Percentiles rank a stretch among this genome's conserved stretches.
Evolutionary conservation across 1,140 invertebrate species (phyloP).

Genomic region (Eciton burchellii): DNA sequence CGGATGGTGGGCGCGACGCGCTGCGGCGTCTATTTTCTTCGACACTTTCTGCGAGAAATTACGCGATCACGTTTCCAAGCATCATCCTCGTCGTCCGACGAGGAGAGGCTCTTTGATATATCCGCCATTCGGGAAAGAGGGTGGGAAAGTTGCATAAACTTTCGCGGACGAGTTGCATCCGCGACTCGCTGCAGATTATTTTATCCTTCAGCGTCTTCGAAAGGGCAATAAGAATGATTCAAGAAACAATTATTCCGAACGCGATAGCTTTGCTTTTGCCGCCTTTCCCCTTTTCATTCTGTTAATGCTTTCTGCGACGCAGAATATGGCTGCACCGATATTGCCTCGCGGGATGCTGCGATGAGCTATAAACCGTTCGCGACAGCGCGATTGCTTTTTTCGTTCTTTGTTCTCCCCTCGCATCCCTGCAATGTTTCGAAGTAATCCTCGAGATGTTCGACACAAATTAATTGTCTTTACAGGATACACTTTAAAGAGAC

Average conservation of each 20-base stretch:
- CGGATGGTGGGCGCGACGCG: constrained; percentile 14
- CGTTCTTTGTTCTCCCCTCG: constrained; percentile 20
- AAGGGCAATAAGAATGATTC: constrained; percentile 18
- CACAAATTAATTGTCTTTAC: constrained; percentile 44
- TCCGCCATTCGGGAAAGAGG: not conserved
- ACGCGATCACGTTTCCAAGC: constrained; percentile 50
- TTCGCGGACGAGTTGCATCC: not conserved
- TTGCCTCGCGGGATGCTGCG: constrained; percentile 65
- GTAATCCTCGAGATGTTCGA: constrained; percentile 35
- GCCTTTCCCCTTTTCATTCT: constrained; percentile 66
- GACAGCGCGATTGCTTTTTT: constrained; percentile 67
- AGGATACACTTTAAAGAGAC: not conserved
- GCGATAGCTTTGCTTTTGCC: constrained; percentile 23
- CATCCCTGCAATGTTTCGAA: not conserved
- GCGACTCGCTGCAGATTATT: not conserved
- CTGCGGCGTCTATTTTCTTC: constrained; percentile 16
- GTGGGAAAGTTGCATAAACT: not conserved
- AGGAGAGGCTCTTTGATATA: not conserved
- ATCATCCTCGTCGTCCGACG: constrained; percentile 7
- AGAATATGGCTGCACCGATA: constrained; percentile 55
- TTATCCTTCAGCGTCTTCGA: not conserved
- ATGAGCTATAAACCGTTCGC: constrained; percentile 73
- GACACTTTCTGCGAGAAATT: not conserved
- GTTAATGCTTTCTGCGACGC: constrained; percentile 72
- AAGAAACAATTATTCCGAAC: not conserved